A percentile compares a stretch with the other conserved stretches of the same genome.
phyloP scores from a whole-genome alignment of 2,888 invertebrate genomes.

The Melieria picta region DNA sequence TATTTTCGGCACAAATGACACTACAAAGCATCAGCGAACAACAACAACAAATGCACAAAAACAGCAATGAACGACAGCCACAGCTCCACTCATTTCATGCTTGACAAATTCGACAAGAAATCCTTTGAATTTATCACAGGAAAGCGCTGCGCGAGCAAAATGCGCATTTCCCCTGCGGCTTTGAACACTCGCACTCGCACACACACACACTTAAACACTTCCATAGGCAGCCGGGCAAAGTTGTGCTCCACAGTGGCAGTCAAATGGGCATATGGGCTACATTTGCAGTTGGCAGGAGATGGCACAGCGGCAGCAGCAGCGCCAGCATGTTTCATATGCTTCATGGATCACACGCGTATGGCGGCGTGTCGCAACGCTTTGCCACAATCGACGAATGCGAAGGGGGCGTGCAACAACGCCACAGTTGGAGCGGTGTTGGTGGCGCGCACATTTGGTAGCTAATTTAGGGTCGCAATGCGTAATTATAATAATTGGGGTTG shows the following conservation, averaged over 20 bases:
- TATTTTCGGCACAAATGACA: conserved; percentile 23
- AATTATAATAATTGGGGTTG: conserved; percentile 38
- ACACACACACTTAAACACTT: neutral
- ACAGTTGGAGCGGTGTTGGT: neutral
- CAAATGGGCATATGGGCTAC: conserved; percentile 20
- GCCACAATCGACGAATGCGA: too few species aligned
- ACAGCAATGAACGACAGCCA: conserved; percentile 33
- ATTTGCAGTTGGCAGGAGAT: conserved; percentile 20
- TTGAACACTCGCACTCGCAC: neutral
- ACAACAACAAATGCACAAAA: conserved; percentile 7
- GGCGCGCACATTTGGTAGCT: conserved; percentile 35
- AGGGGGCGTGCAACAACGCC: too few species aligned
- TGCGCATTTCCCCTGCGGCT: conserved; percentile 25
- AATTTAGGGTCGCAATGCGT: conserved; percentile 40
- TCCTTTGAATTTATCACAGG: conserved; percentile 47
- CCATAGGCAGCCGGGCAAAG: conserved; percentile 17
- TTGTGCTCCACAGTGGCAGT: conserved; percentile 2
- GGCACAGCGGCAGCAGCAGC: neutral
- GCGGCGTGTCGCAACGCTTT: neutral
- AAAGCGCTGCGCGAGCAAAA: conserved; percentile 17
- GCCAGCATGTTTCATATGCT: neutral
- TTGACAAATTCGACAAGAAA: conserved; percentile 49
- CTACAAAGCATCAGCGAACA: conserved; percentile 3
- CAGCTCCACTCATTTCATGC: conserved; percentile 43
- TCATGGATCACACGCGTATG: conserved; percentile 18